A percentile compares a stretch with the other conserved stretches of the same genome.
Conservation (phyloP, 1,140 invertebrate genomes). For the Antheraea mylitta region DNA sequence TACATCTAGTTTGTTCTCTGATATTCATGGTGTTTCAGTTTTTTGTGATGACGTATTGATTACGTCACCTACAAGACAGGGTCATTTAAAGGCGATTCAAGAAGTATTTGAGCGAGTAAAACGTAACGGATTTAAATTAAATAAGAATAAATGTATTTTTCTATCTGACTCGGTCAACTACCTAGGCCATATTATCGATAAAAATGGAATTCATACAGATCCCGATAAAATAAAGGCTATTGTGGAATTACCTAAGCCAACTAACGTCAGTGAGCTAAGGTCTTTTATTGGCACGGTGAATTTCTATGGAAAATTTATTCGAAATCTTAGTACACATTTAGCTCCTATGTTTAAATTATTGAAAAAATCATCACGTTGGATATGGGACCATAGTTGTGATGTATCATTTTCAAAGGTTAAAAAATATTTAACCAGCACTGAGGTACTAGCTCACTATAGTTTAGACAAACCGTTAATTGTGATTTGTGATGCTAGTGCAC, state of each 20-base stretch:
- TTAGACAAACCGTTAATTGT: slow-evolving; percentile 27
- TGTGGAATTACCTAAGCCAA: slow-evolving; percentile 37
- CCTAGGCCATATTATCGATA: slow-evolving; percentile 38
- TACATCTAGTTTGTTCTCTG: slow-evolving; percentile 25
- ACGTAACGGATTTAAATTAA: slow-evolving; percentile 31
- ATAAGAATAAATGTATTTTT: slow-evolving; percentile 42
- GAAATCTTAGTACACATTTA: slow-evolving; percentile 23
- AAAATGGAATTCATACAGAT: slow-evolving; percentile 40
- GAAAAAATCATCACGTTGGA: slow-evolving; percentile 29
- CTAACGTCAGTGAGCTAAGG: slow-evolving; percentile 50
- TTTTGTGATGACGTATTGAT: slow-evolving; percentile 41
- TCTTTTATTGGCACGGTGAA: slow-evolving; percentile 49
- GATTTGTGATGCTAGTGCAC: slow-evolving; percentile 13
- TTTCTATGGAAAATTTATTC: slow-evolving; percentile 51
- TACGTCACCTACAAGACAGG: not conserved
- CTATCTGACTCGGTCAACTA: slow-evolving; percentile 38
- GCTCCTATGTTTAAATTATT: slow-evolving; percentile 42
- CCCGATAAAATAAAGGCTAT: slow-evolving; percentile 60
- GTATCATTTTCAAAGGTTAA: slow-evolving; percentile 28
- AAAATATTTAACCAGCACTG: slow-evolving; percentile 16
- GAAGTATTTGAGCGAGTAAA: slow-evolving; percentile 19
- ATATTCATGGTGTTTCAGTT: slow-evolving; percentile 29
- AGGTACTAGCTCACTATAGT: slow-evolving; percentile 58
- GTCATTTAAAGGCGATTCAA: slow-evolving; percentile 23
- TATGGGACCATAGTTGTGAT: slow-evolving; percentile 31